Percentiles rank a stretch among this genome's conserved stretches.
phyloP scores from a whole-genome alignment of 2,113 vertebrate species.

The Pachyramphus minor region DNA sequence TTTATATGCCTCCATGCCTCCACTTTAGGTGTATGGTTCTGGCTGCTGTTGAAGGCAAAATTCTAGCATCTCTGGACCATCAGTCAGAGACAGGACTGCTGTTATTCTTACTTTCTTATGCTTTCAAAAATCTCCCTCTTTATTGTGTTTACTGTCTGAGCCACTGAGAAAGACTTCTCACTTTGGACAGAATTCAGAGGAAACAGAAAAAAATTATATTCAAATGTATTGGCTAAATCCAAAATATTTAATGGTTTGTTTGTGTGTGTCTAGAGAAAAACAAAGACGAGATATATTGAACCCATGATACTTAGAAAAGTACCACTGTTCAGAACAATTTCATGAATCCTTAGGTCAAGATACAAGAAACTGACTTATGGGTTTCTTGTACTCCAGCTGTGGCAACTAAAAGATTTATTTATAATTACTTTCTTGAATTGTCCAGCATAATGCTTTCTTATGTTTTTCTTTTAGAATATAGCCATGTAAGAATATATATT shows the following conservation, averaged over 20 bases:
- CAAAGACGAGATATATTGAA: neutral
- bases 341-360: neutral
- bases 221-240: conserved; percentile 9
- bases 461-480: neutral
- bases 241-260: conserved; percentile 1
- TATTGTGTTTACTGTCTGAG: neutral
- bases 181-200: neutral
- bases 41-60: neutral
- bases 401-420: neutral
- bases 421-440: neutral
- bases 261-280: neutral
- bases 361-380: neutral
- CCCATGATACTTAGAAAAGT: neutral
- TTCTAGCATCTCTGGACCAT: neutral
- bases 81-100: neutral
- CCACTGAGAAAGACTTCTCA: neutral
- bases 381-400: neutral
- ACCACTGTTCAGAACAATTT: neutral
- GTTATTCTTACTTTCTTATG: neutral
- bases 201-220: neutral
- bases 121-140: neutral
- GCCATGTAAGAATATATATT: neutral
- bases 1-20: neutral
- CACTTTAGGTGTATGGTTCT: neutral
- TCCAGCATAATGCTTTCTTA: neutral